Base-by-base conservation (phyloP, 2,113 vertebrate genomes). In the Deroptyus accipitrinus region DNA sequence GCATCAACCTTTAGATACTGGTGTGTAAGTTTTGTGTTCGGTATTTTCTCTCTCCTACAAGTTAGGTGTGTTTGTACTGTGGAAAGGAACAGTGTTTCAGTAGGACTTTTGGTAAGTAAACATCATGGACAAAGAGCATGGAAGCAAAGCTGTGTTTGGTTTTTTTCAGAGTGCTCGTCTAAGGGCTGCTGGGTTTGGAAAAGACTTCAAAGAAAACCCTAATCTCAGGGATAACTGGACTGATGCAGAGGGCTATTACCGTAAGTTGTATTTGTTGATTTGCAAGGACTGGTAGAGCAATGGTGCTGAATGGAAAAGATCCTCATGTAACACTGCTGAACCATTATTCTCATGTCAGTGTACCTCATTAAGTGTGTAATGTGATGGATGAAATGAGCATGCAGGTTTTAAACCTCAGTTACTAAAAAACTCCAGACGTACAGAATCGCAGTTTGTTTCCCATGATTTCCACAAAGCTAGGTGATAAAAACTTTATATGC, bases 211-310 rank as follows among this genome's bases (percentile, higher is more conserved):
- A 95, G 99, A 99, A 96, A 99, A 99, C 96, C 99, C 99, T 82
- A 99, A 99, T 95, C 99, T 99, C 96, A 98, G 99, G 98, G 99
- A 99, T 97, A 99, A 99, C 97, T 99, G 99, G 99, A 99, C 99
- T 2, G 99, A 99, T 89, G 98, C 99, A 30, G 99, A 99, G 96
- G 99, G 99, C 84, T 99, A 99, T 97, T 99, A 99, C 84, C 98
- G 99, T 99, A 97, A 98, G 99, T 98, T 35, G 2, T 35, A 11
- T 54, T 64, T 69, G 13, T 44, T 68, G n/a, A 12, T 92, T 73
- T 52, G 61, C 22, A 68, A 63, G 81, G 73, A 17, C 35, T 62
- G 57, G 5, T 73, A 4, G 73, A 17, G 11, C 25, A 52, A 59
- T 35, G 27, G 39, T 85, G 54, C 31, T 33, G 24, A 52, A 48